Evolutionary conservation across 1,140 invertebrate genomes (phyloP), one percentile per base, ranked within the genome.

Genomic region (Achatina immaculata): DNA sequence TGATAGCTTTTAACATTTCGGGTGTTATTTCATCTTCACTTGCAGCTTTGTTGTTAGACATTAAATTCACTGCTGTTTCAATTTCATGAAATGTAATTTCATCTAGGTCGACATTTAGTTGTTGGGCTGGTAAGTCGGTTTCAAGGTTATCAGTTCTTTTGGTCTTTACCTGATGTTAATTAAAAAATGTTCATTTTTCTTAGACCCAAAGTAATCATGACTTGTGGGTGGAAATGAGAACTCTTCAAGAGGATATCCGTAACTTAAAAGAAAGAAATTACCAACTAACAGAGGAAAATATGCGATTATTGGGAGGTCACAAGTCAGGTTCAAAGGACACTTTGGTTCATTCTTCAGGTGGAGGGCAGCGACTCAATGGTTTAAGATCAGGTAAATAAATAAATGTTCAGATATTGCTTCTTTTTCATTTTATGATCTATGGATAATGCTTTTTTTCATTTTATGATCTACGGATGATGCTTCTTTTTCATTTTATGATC

Each of bases 271-370:
- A 89, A 34, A 83, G 84, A 43, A 88, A 88, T 65, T 84, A 84
- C 78, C 78, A 85, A 62, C 78, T 89, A 40, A 85, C 87, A 21
- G 88, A 88, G 45, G 87, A 89, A 66, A 89, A 86, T 76, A 77
- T 88, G 11, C 48, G 79, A 36, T 69, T 88, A 2, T 80, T 80
- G 45, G 85, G 87, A 58, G 82, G 82, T 36, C 42, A 62, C 34
- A 76, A 69, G 36, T 24, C 58, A 4, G 21, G 38, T 51, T 31
- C 45, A 58, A 48, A 21, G 11, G 76, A 66, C 28, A 3, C 68
- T 43, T 40, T 28, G 55, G n/a, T 16, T 21, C 4, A 14, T n/a
- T 24, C 73, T 31, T n/a, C 36, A 34, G 40, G 36, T 28, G 75
- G 31, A 6, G 28, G 2, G 16, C 9, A 21, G 21, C 11, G 48